Conservation (phyloP, 1,140 invertebrate genomes). For the Lordiphosa mommai region DNA sequence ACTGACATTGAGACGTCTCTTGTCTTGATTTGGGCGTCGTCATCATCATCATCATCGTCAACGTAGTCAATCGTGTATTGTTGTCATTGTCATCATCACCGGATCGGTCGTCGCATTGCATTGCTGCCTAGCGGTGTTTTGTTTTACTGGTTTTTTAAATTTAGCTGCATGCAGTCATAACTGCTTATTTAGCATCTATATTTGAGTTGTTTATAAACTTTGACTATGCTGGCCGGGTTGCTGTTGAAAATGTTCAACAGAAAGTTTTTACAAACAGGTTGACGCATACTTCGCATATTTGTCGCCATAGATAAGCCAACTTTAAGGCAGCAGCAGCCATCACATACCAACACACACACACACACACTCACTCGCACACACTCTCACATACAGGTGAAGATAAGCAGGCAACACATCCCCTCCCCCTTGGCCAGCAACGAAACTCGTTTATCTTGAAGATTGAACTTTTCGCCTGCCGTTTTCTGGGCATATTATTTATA, state of each 20-base stretch:
- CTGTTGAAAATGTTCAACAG: slow-evolving; percentile 60
- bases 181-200: slow-evolving; percentile 45
- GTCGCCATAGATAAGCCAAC: slow-evolving; percentile 64
- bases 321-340: slow-evolving; percentile 18
- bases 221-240: slow-evolving; percentile 24
- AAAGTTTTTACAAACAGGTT: slow-evolving; percentile 73
- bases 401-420: slow-evolving; percentile 18
- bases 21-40: slow-evolving; percentile 29
- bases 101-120: too few relatives aligned
- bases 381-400: slow-evolving; percentile 22
- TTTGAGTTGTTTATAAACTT: slow-evolving; percentile 1
- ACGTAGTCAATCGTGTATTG: neutral
- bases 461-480: slow-evolving; percentile 29
- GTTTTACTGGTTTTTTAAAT: slow-evolving; percentile 26
- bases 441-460: slow-evolving; percentile 53
- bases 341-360: slow-evolving; percentile 9
- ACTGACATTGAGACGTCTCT: slow-evolving; percentile 8
- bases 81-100: slow-evolving; percentile 16
- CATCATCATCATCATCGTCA: slow-evolving; percentile 1
- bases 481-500: slow-evolving; percentile 6
- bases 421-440: neutral
- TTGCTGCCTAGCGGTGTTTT: slow-evolving; percentile 17
- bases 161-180: slow-evolving; percentile 47
- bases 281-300: slow-evolving; percentile 76
- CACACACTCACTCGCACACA: slow-evolving; percentile 13